Percentiles rank a stretch among this genome's conserved stretches.
These are phyloP conservation scores for Catharus ustulatus DNA, from an alignment of 2,797 vertebrate species.

Conservation along the genomic window DNA sequence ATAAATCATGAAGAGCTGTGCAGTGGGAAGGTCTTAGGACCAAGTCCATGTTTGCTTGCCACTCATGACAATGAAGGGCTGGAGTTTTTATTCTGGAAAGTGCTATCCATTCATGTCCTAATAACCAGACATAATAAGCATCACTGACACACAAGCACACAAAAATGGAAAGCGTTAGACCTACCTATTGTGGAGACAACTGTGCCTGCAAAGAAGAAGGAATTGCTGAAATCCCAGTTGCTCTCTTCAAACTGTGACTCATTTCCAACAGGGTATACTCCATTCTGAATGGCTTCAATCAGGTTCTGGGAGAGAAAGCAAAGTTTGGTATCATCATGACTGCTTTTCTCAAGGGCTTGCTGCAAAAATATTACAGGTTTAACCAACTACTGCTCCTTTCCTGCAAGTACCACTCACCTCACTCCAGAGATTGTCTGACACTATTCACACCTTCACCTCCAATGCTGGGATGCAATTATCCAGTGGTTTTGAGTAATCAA, in stretches of 20 bases:
- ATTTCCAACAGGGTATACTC: slow-evolving; percentile 64
- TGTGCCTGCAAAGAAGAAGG: slow-evolving; percentile 74
- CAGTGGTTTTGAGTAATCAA: background rate
- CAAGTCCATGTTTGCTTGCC: background rate
- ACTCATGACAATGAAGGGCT: background rate
- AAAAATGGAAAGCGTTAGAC: background rate
- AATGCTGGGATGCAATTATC: background rate
- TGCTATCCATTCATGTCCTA: background rate
- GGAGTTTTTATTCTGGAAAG: background rate
- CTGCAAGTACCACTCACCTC: background rate
- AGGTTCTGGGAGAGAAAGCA: slow-evolving; percentile 44
- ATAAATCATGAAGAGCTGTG: background rate
- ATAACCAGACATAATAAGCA: background rate
- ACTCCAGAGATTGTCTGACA: background rate
- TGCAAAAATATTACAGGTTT: background rate
- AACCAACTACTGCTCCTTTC: background rate
- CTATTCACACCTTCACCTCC: background rate
- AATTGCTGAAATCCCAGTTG: slow-evolving; percentile 75
- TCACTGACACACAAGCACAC: background rate
- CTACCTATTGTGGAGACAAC: slow-evolving; percentile 74
- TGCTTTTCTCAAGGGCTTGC: background rate
- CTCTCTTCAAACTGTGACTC: slow-evolving; percentile 20
- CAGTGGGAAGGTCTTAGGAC: background rate
- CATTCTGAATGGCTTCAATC: slow-evolving; percentile 67
- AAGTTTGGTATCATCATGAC: background rate